phyloP scores from a whole-genome alignment of 2,888 invertebrate species.

The Cremastobaeus sp. region DNA sequence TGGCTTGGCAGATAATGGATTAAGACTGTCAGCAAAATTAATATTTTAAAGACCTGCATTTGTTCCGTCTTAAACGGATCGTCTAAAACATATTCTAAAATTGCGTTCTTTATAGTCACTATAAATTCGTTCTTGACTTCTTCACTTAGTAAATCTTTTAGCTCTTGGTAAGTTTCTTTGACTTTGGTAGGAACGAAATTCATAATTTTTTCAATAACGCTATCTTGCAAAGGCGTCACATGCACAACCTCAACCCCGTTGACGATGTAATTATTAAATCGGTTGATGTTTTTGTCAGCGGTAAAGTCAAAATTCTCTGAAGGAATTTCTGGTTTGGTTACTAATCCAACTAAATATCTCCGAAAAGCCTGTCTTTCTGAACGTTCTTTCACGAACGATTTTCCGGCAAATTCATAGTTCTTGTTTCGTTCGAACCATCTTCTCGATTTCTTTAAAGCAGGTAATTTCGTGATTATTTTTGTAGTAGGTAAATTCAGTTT shows the following conservation, averaged over 20 bases:
- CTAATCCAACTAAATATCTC: constrained; percentile 86
- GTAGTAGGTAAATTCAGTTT: constrained; percentile 36
- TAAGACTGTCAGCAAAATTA: too few species aligned
- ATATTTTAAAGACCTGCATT: constrained; percentile 18
- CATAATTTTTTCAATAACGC: constrained; percentile 84
- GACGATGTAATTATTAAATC: constrained; percentile 93
- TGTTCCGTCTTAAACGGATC: constrained; percentile 80
- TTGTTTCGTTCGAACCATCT: constrained; percentile 57
- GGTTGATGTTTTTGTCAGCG: constrained; percentile 84
- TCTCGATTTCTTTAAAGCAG: constrained; percentile 77
- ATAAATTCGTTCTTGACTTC: constrained; percentile 93
- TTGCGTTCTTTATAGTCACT: constrained; percentile 92
- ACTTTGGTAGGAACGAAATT: constrained; percentile 82
- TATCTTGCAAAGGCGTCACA: constrained; percentile 89
- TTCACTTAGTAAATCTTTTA: constrained; percentile 82
- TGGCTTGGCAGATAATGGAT: too few species aligned
- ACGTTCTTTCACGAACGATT: constrained; percentile 84
- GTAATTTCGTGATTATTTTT: constrained; percentile 66
- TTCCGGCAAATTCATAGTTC: constrained; percentile 26
- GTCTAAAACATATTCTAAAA: constrained; percentile 92
- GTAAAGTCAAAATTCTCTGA: constrained; percentile 78
- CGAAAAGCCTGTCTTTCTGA: constrained; percentile 90
- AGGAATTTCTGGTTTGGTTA: constrained; percentile 81
- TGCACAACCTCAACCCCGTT: constrained; percentile 95
- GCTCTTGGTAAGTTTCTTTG: constrained; percentile 81